Evolutionary conservation across 2,888 invertebrate species (phyloP), one percentile per base, ranked within the genome.

Genomic region (Melanostoma mellinum): DNA sequence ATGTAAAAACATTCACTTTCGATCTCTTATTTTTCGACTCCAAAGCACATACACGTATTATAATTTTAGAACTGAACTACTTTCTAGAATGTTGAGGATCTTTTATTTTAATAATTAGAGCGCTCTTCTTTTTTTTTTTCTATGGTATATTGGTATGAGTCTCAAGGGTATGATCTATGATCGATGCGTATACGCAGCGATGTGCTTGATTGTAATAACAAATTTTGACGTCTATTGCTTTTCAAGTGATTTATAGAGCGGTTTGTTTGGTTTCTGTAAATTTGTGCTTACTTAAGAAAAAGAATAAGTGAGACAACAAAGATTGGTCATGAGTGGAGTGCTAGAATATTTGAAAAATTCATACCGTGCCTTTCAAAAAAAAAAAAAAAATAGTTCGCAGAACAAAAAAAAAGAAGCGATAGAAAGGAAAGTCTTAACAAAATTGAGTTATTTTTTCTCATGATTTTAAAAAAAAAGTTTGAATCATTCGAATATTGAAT

Each of bases 31-130:
- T 3, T 42, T 42, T 3, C n/a, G 42, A 42, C 3, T 3, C 9
- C 42, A 40, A 9, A 52, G 69, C 50, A 53, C 6, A 33, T 36
- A 20, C 53, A 8, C 3, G 10, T 6, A 46, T 46, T 10, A 58
- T 67, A 74, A 74, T 67, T 74, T 67, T 74, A 74, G 74, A 74
- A 50, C 6, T 74, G 48, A 67, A 52, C 56, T 67, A 65, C 8
- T 74, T 73, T 63, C 33, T 55, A 40, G 44, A 46, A 73, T 56
- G 65, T 36, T 63, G 48, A 20, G 20, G 20, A 20, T 20, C 56
- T 48, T 3, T 50, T 38, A 56, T 74, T 74, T 74, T 46, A 10
- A 46, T 36, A 74, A 42, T 50, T 65, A 58, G 42, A 50, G 58
- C 46, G 32, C 10, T 10, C 2, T 46, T 46, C 2, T 42, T 10